Conservation (phyloP, 2,888 invertebrate species). For the Polydrusus tereticollis region DNA sequence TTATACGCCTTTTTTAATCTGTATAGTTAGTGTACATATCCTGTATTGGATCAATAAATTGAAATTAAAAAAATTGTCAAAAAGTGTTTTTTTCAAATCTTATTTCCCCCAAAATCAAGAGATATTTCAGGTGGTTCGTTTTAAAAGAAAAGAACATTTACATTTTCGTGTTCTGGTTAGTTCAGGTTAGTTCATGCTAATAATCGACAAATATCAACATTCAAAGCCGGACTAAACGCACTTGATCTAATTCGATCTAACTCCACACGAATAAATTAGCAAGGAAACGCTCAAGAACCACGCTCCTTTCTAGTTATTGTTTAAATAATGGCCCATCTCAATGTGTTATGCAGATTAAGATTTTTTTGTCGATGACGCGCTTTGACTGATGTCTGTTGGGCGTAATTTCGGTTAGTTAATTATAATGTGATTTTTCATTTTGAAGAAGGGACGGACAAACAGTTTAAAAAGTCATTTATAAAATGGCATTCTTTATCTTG, state of each 20-base stretch:
- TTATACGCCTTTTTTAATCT: no score
- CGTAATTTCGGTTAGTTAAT: constrained; percentile 45
- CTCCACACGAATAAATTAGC: not conserved
- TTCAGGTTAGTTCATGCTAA: no score
- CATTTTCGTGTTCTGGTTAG: no score
- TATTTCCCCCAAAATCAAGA: no score
- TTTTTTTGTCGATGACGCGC: constrained; percentile 31
- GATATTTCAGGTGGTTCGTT: no score
- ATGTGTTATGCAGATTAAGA: constrained; percentile 39
- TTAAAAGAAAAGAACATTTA: no score
- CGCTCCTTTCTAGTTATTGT: constrained; percentile 17
- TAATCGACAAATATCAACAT: no score
- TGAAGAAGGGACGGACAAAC: constrained; percentile 38
- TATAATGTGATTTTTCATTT: constrained; percentile 48
- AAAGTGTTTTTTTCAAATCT: no score
- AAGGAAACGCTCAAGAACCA: not conserved
- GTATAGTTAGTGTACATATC: no score
- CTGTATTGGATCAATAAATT: no score
- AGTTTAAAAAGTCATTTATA: constrained; percentile 48
- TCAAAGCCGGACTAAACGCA: no score
- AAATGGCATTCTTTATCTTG: constrained; percentile 44
- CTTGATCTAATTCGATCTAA: not conserved
- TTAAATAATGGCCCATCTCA: constrained; percentile 32
- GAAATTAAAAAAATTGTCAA: no score
- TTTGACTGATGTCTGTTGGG: constrained; percentile 41